These are phyloP conservation scores for Pachliopta kotzebuea DNA, from an alignment of 2,888 invertebrate genomes.

Conservation along the genomic window DNA sequence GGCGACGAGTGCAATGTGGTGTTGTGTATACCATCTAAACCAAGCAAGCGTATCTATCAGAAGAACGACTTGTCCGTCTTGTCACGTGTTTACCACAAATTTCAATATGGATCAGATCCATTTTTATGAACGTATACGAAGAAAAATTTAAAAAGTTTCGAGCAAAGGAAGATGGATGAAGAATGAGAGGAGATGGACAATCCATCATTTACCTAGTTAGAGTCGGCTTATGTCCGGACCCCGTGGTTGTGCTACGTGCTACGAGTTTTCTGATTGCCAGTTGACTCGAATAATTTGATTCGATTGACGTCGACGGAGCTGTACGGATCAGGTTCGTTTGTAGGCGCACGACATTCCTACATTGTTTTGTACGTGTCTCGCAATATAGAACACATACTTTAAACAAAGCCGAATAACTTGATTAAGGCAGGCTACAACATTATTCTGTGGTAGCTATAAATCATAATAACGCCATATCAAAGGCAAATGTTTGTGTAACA, in stretches of 20 bases:
- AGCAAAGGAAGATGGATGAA: not conserved
- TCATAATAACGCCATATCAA: conserved; percentile 64
- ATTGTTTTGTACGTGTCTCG: conserved; percentile 31
- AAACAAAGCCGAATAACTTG: conserved; percentile 15
- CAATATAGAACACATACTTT: conserved; percentile 19
- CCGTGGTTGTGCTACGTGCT: conserved; percentile 50
- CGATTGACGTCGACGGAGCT: conserved; percentile 50
- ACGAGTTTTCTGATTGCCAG: conserved; percentile 52
- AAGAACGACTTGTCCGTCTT: too few relatives aligned
- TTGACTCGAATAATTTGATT: conserved; percentile 52
- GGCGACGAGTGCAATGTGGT: too few relatives aligned
- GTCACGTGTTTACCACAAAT: too few relatives aligned
- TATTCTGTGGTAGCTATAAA: conserved; percentile 47
- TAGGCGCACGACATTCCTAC: conserved; percentile 34
- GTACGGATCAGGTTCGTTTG: conserved; percentile 48
- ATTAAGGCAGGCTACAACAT: conserved; percentile 14
- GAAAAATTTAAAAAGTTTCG: not conserved
- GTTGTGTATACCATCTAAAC: too few relatives aligned
- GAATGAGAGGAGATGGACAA: not conserved
- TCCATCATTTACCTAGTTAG: conserved; percentile 17
- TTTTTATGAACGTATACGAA: not conserved
- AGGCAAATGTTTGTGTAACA: conserved; percentile 59
- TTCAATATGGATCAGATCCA: too few relatives aligned
- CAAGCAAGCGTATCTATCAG: too few relatives aligned
- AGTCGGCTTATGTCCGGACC: conserved; percentile 31